Evolutionary conservation across 2,888 invertebrate species (phyloP).

Genomic region (Pristionchus exspectatus): DNA sequence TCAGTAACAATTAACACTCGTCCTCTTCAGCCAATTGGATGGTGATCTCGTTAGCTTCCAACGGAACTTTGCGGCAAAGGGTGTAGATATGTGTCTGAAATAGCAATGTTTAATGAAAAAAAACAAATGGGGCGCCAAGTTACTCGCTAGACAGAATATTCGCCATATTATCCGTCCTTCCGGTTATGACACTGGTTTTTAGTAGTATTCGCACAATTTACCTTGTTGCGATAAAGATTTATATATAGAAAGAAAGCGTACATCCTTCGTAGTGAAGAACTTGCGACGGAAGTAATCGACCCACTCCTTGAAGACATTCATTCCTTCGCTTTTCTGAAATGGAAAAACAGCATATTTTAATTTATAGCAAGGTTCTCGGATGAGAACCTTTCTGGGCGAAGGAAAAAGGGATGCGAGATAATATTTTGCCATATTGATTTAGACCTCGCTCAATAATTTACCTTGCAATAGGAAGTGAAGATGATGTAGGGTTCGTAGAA

Average conservation of each 20-base stretch:
- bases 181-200: too few relatives aligned
- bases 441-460: background rate
- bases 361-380: background rate
- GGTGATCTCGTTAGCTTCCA: background rate
- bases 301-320: conserved; percentile 11
- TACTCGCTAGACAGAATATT: too few relatives aligned
- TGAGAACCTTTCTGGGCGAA: background rate
- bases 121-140: too few relatives aligned
- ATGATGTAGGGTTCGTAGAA: background rate
- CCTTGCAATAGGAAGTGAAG: conserved; percentile 37
- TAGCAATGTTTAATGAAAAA: too few relatives aligned
- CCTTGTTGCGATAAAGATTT: too few relatives aligned
- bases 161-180: too few relatives aligned
- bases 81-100: background rate
- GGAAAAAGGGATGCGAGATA: background rate
- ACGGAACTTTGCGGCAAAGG: background rate
- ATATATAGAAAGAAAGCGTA: background rate
- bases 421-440: background rate
- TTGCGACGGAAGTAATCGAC: background rate
- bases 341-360: background rate
- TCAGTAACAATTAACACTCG: background rate
- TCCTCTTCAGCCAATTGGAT: conserved; percentile 12
- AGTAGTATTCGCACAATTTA: too few relatives aligned
- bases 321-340: background rate
- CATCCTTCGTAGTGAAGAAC: conserved; percentile 15